Evolutionary conservation across 2,888 invertebrate species (phyloP), one percentile per base, ranked within the genome.

Genomic region (Drosophila lacicola): DNA sequence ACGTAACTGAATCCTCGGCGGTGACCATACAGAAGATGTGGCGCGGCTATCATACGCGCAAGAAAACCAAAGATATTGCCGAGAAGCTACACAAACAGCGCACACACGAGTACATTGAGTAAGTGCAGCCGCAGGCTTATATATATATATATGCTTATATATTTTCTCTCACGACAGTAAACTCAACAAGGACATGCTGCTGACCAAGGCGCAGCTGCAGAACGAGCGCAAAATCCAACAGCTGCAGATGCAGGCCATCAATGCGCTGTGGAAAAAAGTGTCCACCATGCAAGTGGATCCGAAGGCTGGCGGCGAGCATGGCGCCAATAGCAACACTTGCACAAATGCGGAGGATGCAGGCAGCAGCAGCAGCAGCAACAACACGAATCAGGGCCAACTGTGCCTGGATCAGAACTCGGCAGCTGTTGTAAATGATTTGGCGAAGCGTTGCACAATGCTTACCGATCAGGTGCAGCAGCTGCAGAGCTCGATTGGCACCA

Each of bases 181-280:
- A 93, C 91, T 97, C 36, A 95, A 96, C 5, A 95, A 95, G 77
- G 97, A 97, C 89, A 96, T 97, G 95, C 96, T 96, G 90, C 95
- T 96, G 13, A 96, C 97, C 0, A 96, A 97, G 91, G 96, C 95
- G 2, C 97, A 97, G 13, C 90, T 97, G 47, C 96, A 97, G 89
- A 96, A 96, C 83, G 97, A 97, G 90, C 93, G 97, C 33, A 97
- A 96, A 89, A 95, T 97, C 62, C 96, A 97, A 82, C 95, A 97
- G 90, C 92, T 97, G 51, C 97, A 97, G 93, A 96, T 97, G 95
- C 97, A 97, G 92, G 97, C 97, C 4, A 97, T 97, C 81, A 96
- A 96, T 89, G 97, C 97, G 1, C 93, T 97, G 3, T 97, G 97
- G 97, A 97, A 96, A 92, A 97, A 97, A 91, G 96, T 97, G 2